Conservation (phyloP, 2,113 vertebrate genomes). For the Heloderma charlesbogerti region DNA sequence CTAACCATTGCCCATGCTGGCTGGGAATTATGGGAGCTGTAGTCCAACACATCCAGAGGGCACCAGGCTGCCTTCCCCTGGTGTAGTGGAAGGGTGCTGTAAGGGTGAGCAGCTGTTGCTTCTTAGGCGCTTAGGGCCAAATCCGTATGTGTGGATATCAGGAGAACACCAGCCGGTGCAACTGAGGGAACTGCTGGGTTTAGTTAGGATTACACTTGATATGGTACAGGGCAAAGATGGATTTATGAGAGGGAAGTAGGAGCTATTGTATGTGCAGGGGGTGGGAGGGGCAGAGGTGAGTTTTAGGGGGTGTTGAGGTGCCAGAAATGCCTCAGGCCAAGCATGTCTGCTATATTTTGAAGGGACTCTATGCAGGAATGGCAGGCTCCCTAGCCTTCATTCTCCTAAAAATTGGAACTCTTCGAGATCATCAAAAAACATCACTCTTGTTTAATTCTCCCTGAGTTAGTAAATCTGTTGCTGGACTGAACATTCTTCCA, state of each 20-base stretch:
- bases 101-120: background rate
- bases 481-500: background rate
- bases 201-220: background rate
- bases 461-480: background rate
- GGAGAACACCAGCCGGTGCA: background rate
- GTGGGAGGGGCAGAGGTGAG: no score
- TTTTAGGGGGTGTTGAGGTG: background rate
- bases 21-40: no score
- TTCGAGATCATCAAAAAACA: accelerated
- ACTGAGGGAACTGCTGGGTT: background rate
- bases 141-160: background rate
- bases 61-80: no score
- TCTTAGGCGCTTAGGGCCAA: background rate
- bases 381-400: background rate
- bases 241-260: background rate
- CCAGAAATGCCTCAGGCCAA: background rate
- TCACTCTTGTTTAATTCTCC: background rate
- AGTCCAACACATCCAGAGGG: no score
- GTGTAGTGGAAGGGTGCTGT: no score
- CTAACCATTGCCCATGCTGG: no score
- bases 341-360: background rate
- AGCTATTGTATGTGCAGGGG: background rate
- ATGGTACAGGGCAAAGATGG: background rate
- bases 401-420: background rate
- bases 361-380: background rate